Percentiles rank a stretch among this genome's conserved stretches.
phyloP scores from a whole-genome alignment of 2,888 invertebrate genomes.

The Muschampia plurimacula region DNA sequence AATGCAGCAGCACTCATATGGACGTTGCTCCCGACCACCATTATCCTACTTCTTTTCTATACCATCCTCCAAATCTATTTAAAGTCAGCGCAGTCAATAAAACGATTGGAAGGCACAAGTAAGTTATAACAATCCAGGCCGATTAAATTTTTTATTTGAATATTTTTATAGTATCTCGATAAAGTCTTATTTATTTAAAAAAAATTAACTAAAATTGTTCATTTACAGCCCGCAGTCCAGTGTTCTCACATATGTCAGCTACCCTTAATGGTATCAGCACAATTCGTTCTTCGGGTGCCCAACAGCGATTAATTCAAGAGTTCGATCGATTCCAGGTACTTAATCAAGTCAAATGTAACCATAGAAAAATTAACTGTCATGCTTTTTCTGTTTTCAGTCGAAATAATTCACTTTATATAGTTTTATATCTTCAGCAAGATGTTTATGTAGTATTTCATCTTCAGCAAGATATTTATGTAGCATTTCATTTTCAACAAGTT shows the following conservation, averaged over 20 bases:
- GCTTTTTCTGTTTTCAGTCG: too few relatives aligned
- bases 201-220: not conserved
- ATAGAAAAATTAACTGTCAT: too few relatives aligned
- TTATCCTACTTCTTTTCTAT: constrained; percentile 89
- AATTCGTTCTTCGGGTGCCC: constrained; percentile 92
- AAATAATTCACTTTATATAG: too few relatives aligned
- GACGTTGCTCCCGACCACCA: constrained; percentile 87
- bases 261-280: constrained; percentile 94
- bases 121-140: constrained; percentile 57
- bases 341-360: not conserved
- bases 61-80: constrained; percentile 90
- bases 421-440: not conserved
- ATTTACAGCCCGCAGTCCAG: constrained; percentile 92
- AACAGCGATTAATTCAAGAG: constrained; percentile 90
- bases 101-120: constrained; percentile 90
- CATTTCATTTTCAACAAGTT: not conserved
- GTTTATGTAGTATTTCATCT: not conserved
- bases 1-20: constrained; percentile 89
- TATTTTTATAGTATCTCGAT: not conserved
- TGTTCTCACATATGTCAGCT: constrained; percentile 96
- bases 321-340: constrained; percentile 84
- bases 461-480: not conserved
- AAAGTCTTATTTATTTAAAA: not conserved
- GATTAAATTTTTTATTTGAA: not conserved
- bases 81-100: constrained; percentile 91